Conservation (phyloP, 1,140 invertebrate genomes). For the Drosophila pachea region DNA sequence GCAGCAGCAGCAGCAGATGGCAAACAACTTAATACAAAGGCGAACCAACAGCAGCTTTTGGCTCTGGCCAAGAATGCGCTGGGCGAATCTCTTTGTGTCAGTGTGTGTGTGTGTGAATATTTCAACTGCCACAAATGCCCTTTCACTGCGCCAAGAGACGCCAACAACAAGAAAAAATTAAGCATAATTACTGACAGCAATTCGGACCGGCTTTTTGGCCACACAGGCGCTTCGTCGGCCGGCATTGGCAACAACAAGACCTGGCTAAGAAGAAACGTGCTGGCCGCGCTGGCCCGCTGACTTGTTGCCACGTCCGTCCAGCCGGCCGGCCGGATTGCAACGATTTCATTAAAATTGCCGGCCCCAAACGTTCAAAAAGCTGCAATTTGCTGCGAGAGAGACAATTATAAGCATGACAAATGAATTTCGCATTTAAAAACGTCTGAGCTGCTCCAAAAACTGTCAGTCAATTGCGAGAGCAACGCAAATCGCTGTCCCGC, state of each 20-base stretch:
- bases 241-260: slow-evolving; percentile 13
- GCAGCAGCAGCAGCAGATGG: no score
- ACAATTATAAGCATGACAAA: slow-evolving; percentile 78
- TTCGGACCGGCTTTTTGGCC: slow-evolving; percentile 48
- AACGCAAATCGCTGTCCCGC: slow-evolving; percentile 3
- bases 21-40: slow-evolving; percentile 75
- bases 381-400: slow-evolving; percentile 72
- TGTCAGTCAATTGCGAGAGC: slow-evolving; percentile 57
- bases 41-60: slow-evolving; percentile 27
- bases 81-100: slow-evolving; percentile 29
- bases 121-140: slow-evolving; percentile 67
- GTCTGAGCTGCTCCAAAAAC: slow-evolving; percentile 42
- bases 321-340: slow-evolving; percentile 43
- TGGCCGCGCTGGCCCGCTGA: slow-evolving; percentile 35
- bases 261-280: slow-evolving; percentile 51
- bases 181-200: slow-evolving; percentile 76
- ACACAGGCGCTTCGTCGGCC: slow-evolving; percentile 50
- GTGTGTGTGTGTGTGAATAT: slow-evolving; percentile 62
- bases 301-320: background rate
- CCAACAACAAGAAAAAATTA: slow-evolving; percentile 61
- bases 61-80: slow-evolving; percentile 17
- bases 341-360: slow-evolving; percentile 76
- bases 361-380: slow-evolving; percentile 31
- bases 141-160: slow-evolving; percentile 49
- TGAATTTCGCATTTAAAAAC: slow-evolving; percentile 72